Evolutionary conservation across 1,140 invertebrate species (phyloP).

Genomic region (Lamellibrachia luymesi): DNA sequence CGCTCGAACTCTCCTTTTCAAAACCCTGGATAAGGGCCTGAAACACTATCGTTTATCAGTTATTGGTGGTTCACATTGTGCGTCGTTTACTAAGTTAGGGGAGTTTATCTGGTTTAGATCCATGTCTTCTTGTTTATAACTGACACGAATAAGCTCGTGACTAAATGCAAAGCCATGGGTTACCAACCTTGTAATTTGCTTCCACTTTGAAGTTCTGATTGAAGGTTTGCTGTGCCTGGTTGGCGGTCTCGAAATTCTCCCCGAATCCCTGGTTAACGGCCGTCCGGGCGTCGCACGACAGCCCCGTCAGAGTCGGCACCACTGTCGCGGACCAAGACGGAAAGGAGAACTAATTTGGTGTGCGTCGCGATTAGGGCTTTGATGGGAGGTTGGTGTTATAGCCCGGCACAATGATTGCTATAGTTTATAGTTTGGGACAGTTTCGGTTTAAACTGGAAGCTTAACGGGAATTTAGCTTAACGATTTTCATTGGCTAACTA

Average conservation of each 20-base stretch:
- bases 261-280: constrained; percentile 45
- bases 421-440: background rate
- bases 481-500: too few relatives aligned
- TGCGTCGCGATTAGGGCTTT: background rate
- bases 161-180: background rate
- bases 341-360: background rate
- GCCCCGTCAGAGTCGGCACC: constrained; percentile 37
- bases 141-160: background rate
- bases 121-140: too few relatives aligned
- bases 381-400: too few relatives aligned
- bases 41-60: too few relatives aligned
- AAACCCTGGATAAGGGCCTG: too few relatives aligned
- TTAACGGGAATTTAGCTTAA: too few relatives aligned
- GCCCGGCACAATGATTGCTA: background rate
- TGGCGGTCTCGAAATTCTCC: constrained; percentile 38
- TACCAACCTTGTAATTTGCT: constrained; percentile 45
- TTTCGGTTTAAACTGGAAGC: too few relatives aligned
- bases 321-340: constrained; percentile 21
- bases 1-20: too few relatives aligned
- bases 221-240: constrained; percentile 36
- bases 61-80: too few relatives aligned
- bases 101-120: too few relatives aligned
- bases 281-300: constrained; percentile 39
- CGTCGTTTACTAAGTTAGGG: too few relatives aligned
- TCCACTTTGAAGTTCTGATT: constrained; percentile 42